Evolutionary conservation across 2,113 vertebrate species (phyloP).

Genomic region (Electrona antarctica): DNA sequence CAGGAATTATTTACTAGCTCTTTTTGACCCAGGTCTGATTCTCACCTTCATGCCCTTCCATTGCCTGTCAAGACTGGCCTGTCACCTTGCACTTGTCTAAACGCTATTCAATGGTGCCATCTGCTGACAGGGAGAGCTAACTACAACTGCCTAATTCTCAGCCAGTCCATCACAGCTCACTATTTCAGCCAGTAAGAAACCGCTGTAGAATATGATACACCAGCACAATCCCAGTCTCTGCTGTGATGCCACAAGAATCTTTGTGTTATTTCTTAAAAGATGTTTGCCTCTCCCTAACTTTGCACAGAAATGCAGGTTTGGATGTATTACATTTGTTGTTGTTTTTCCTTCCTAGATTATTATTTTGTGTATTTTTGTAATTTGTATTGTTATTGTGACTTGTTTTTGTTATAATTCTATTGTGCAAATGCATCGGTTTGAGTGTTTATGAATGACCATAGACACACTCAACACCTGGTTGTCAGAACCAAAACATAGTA

Average conservation of each 20-base stretch:
- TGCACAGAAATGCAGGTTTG: conserved; percentile 67
- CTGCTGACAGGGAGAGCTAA: conserved; percentile 47
- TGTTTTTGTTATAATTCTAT: conserved; percentile 46
- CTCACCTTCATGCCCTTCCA: neutral
- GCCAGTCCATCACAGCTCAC: conserved; percentile 1
- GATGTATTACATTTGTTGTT: conserved; percentile 54
- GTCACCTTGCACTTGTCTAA: neutral
- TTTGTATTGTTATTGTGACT: conserved; percentile 46
- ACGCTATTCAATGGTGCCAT: conserved; percentile 40
- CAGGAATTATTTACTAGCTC: conserved; percentile 18
- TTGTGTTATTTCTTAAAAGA: conserved; percentile 40
- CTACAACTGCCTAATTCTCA: conserved; percentile 30
- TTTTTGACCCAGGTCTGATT: conserved; percentile 6
- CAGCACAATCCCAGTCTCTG: conserved; percentile 60
- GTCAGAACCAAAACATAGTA: conserved; percentile 52
- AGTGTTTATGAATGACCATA: conserved; percentile 44
- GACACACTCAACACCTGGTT: conserved; percentile 51
- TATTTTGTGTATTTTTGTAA: conserved; percentile 16
- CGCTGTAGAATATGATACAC: conserved; percentile 33
- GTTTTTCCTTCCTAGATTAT: conserved; percentile 27
- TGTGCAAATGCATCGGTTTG: conserved; percentile 57
- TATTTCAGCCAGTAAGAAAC: conserved; percentile 9
- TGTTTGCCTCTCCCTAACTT: conserved; percentile 55
- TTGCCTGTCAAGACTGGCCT: neutral
- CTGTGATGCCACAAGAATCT: conserved; percentile 39